Base-by-base conservation (phyloP, 2,113 vertebrate species). In the Paraplagusia blochii region DNA sequence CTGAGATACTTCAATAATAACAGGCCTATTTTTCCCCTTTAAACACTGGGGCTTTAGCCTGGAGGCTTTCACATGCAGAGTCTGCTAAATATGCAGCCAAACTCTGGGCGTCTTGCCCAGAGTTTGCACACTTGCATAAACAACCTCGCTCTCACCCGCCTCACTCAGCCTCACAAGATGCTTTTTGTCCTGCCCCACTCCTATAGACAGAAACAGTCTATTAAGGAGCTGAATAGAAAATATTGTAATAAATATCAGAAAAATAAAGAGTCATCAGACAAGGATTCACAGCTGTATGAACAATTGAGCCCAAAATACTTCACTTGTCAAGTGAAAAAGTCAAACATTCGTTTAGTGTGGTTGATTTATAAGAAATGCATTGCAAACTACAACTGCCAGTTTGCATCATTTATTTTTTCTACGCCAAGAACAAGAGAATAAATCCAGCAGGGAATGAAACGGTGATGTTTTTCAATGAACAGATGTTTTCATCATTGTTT, bases 61-160 rank as follows among this genome's bases (percentile, higher is more conserved):
- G 50, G 63, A 76, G 82, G 80, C 82, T 75, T 85, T 81, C 82
- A 88, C 80, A 56, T 86, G 84, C 76, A 75, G 74, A 69, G 57
- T 72, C 16, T 14, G 63, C 70, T 74, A 68, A 64, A 73, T 63
- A 66, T 68, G 69, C 39, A 15, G 72, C 59, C 71, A 72, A 82
- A 83, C 65, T 54, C 79, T 79, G 76, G 84, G 84, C 79, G 60
- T 42, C 63, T 45, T 77, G 83, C 79, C 85, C 73, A 78, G 80
- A 76, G 60, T 56, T 60, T 56, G 38, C 76, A 80, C 60, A 63
- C 70, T 62, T 54, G 36, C 43, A 49, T 60, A 29, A 29, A 29
- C 22, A 29, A 48, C 57, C 69, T 58, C 52, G 22, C 22, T 29
- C 18, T 55, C 40, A 66, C 58, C 18, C 53, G 54, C 44, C 49